These are phyloP conservation scores for Noctua janthina DNA, from an alignment of 2,888 invertebrate species.

Conservation along the genomic window DNA sequence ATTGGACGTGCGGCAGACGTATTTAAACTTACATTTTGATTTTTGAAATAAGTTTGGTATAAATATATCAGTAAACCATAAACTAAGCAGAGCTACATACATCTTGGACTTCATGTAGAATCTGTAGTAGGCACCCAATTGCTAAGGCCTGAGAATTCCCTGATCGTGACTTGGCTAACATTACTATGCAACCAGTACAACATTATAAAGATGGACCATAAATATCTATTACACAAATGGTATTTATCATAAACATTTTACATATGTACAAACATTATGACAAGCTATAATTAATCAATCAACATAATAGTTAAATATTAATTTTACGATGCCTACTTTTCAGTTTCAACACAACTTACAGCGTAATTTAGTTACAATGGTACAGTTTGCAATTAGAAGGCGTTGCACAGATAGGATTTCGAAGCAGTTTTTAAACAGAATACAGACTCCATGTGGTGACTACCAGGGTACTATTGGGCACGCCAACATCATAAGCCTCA, in stretches of 20 bases:
- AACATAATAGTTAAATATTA: background rate
- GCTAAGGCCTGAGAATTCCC: background rate
- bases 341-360: background rate
- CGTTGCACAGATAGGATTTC: background rate
- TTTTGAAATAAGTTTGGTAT: too few species aligned
- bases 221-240: background rate
- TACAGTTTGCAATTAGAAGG: background rate
- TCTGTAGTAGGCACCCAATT: background rate
- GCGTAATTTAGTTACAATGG: background rate
- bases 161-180: background rate
- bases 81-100: background rate
- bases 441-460: too few species aligned
- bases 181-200: background rate
- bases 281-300: conserved; percentile 12
- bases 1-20: too few species aligned
- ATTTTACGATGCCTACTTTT: background rate
- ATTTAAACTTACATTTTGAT: too few species aligned
- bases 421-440: too few species aligned
- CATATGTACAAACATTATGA: background rate
- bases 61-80: too few species aligned
- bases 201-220: background rate
- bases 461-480: too few species aligned
- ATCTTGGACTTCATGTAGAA: background rate
- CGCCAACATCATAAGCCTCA: background rate
- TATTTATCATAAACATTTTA: background rate